These are phyloP conservation scores for Callospermophilus lateralis DNA, from an alignment of 2,113 vertebrate species.

Conservation along the genomic window DNA sequence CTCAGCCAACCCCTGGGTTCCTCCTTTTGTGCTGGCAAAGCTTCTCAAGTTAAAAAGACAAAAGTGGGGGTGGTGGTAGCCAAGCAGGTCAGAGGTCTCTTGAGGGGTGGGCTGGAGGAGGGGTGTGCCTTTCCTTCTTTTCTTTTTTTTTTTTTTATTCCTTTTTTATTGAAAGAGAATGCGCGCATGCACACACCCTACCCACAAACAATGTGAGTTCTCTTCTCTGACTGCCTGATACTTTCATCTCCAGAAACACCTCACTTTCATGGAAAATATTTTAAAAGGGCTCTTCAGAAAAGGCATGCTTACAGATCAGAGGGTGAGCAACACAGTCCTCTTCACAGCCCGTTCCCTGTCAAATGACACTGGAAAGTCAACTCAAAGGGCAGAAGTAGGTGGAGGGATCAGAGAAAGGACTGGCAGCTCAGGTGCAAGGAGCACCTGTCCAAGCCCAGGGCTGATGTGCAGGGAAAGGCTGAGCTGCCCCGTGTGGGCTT, in stretches of 20 bases:
- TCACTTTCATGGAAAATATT: not conserved
- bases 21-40: constrained; percentile 41
- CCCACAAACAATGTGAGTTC: not conserved
- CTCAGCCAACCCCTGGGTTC: not conserved
- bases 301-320: not conserved
- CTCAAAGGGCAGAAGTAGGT: not conserved
- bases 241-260: constrained; percentile 26
- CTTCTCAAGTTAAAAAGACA: constrained; percentile 44
- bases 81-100: not conserved
- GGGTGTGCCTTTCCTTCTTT: not conserved
- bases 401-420: not conserved
- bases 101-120: not conserved
- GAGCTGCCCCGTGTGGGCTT: not conserved
- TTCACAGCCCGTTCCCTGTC: not conserved
- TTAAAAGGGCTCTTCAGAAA: not conserved
- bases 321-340: not conserved
- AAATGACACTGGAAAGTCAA: not conserved
- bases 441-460: not conserved
- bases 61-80: not conserved
- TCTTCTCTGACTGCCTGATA: not conserved
- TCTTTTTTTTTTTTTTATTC: too few species aligned
- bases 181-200: not conserved
- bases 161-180: not conserved
- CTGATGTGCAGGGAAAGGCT: not conserved
- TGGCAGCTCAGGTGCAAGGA: not conserved